Evolutionary conservation across 2,888 invertebrate genomes (phyloP).

Genomic region (Nemotelus nigrinus): DNA sequence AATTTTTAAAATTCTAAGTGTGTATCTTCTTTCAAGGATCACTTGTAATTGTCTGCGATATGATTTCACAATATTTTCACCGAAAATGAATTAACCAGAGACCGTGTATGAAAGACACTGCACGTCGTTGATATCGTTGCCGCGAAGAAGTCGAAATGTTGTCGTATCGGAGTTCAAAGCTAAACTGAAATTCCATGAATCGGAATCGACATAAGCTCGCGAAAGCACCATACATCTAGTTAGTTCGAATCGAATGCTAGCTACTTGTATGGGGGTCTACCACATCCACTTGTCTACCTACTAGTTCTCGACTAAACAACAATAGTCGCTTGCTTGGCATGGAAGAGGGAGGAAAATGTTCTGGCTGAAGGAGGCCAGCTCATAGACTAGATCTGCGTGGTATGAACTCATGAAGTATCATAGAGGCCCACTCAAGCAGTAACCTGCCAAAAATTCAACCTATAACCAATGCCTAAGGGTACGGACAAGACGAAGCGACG

Average conservation of each 20-base stretch:
- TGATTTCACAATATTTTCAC: too few species aligned
- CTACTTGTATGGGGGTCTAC: constrained; percentile 23
- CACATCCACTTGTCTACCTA: not conserved
- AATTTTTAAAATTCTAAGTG: too few species aligned
- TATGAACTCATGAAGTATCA: not conserved
- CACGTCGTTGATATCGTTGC: constrained; percentile 8
- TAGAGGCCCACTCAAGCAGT: constrained; percentile 23
- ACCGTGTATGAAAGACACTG: constrained; percentile 23
- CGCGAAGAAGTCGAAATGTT: constrained; percentile 22
- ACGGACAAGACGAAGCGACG: too few species aligned
- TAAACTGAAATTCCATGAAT: constrained; percentile 27
- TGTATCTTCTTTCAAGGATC: too few species aligned
- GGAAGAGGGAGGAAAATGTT: not conserved
- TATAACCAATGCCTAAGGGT: not conserved
- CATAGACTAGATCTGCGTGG: constrained; percentile 21
- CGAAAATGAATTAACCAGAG: not conserved
- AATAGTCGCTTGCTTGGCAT: constrained; percentile 6
- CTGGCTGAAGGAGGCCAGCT: constrained; percentile 4
- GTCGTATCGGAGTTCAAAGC: constrained; percentile 26
- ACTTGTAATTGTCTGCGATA: too few species aligned
- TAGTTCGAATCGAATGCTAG: constrained; percentile 13
- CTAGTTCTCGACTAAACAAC: too few species aligned
- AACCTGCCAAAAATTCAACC: constrained; percentile 32
- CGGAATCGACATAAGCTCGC: constrained; percentile 13
- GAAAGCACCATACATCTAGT: too few species aligned